Percentiles rank a stretch among this genome's conserved stretches.
Conservation (phyloP, 1,140 invertebrate species). For the Drosophila repleta region DNA sequence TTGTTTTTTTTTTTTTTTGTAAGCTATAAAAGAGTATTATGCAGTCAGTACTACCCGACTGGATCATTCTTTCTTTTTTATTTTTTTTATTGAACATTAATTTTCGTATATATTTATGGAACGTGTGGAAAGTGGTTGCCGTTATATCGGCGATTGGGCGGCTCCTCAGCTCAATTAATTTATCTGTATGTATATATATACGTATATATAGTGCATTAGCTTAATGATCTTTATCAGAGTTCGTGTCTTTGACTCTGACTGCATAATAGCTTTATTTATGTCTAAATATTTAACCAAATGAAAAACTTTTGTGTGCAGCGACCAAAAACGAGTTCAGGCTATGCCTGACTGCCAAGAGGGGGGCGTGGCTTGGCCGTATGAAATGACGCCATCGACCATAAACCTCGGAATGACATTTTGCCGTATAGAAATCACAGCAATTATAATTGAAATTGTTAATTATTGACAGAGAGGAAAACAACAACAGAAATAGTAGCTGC, state of each 20-base stretch:
- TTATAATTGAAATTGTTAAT: constrained; percentile 55
- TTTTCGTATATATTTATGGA: constrained; percentile 73
- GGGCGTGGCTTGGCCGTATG: constrained; percentile 3
- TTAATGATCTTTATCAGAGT: constrained; percentile 16
- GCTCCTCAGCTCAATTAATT: constrained; percentile 2
- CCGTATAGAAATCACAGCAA: constrained; percentile 49
- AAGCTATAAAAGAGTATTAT: too few species aligned
- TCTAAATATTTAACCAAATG: constrained; percentile 43
- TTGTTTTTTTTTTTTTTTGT: too few species aligned
- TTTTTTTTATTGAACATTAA: constrained; percentile 60
- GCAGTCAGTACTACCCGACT: too few species aligned
- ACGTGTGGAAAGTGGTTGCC: constrained; percentile 71
- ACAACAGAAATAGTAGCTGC: constrained; percentile 18
- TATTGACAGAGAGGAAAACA: constrained; percentile 45
- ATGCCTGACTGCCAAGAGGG: constrained; percentile 33
- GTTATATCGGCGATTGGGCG: not conserved
- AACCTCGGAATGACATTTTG: constrained; percentile 46
- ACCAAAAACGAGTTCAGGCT: constrained; percentile 74
- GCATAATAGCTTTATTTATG: constrained; percentile 7
- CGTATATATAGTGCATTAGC: constrained; percentile 5
- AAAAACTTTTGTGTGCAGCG: constrained; percentile 41
- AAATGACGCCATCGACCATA: constrained; percentile 18
- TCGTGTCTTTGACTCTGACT: constrained; percentile 18
- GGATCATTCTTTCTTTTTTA: not conserved
- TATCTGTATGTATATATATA: not conserved